Evolutionary conservation across 2,113 vertebrate genomes (phyloP).

Genomic region (Crotalus viridis): DNA sequence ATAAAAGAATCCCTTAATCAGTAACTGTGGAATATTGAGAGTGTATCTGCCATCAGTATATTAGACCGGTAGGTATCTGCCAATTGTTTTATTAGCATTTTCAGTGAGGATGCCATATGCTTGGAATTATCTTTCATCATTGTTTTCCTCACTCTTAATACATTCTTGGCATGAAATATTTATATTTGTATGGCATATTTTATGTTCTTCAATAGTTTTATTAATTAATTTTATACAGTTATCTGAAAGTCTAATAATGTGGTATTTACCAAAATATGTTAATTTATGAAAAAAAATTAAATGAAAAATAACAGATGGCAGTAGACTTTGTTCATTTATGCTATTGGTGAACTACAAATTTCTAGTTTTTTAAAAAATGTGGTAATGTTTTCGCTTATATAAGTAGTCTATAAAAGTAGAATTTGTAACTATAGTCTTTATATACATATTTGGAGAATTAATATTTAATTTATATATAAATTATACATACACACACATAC

Average conservation of each 20-base stretch:
- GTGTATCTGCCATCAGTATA: background rate
- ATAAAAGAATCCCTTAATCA: conserved; percentile 10
- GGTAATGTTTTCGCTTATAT: background rate
- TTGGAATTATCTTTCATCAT: background rate
- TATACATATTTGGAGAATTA: background rate
- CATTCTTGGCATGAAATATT: background rate
- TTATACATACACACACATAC: background rate
- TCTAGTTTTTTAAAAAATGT: background rate
- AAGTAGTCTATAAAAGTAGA: background rate
- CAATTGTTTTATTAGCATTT: background rate
- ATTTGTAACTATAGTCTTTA: background rate
- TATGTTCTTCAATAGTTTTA: background rate
- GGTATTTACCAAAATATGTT: background rate
- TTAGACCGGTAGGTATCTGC: background rate
- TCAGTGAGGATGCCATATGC: background rate
- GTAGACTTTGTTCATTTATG: background rate
- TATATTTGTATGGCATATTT: background rate
- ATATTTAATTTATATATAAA: background rate
- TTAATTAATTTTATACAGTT: background rate
- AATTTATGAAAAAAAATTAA: background rate
- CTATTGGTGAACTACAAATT: background rate
- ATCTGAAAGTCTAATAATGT: background rate
- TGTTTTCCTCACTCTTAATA: background rate
- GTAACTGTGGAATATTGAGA: conserved; percentile 19
- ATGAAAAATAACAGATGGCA: background rate